Evolutionary conservation across 2,888 invertebrate genomes (phyloP), one percentile per base, ranked within the genome.

Genomic region (Panzeria rudis): DNA sequence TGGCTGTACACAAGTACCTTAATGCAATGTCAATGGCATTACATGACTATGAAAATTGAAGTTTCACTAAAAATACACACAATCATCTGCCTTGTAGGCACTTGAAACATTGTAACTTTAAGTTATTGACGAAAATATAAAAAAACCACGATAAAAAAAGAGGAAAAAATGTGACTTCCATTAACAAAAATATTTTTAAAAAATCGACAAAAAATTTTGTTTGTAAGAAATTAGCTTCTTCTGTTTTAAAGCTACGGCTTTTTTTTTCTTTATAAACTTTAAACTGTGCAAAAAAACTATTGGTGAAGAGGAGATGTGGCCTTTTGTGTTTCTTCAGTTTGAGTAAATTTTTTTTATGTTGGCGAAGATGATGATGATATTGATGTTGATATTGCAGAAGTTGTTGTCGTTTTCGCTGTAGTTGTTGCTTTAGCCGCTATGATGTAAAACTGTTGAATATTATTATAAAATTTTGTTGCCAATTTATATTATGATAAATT

Each of bases 1-100:
- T 56, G 32, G 47, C 44, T 44, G 59, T 59, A 59, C 6, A 52
- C 41, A 29, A 52, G 61, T 81, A 71, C 64, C 71, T 72, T 64
- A 83, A 77, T 75, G 81, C 85, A 83, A 85, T 78, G 85, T 79
- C 84, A 84, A 84, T 84, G 86, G 87, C 87, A 88, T 88, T 89
- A 87, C 84, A 87, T 86, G 87, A 87, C 89, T 89, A 89, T 89
- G 88, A 89, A 90, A 90, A 90, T 90, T 90, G 88, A 90, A 91
- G 90, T 89, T 88, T 86, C 89, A 88, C 89, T 89, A 89, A 88
- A 75, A 88, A 82, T 84, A 87, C 87, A 85, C 73, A 72, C 56
- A 64, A 11, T 32, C 15, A 29, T 47, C 29, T 32, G 54, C 68
- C 56, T 71, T 50, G 17, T 13, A 56, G 73, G 54, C 73, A 69